Percentiles rank a stretch among this genome's conserved stretches.
Conservation (phyloP, 35 echinoderm and acorn worm genomes). For the Acanthaster planci region DNA sequence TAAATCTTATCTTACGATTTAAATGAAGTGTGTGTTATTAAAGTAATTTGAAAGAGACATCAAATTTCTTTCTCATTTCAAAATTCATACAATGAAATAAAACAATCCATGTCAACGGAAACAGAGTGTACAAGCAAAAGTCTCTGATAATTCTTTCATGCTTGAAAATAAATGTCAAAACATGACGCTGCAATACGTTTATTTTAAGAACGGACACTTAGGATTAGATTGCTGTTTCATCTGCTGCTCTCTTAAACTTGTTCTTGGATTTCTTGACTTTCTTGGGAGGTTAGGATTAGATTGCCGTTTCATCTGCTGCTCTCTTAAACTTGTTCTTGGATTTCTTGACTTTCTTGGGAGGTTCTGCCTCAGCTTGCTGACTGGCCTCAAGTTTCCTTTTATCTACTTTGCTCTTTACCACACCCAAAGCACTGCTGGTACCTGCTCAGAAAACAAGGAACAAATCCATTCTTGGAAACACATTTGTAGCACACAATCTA, state of each 20-base stretch:
- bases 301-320: background rate
- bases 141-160: no score
- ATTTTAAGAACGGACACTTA: no score
- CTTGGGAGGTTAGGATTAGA: background rate
- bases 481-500: no score
- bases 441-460: background rate
- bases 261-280: constrained; percentile 11
- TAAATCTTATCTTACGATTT: no score
- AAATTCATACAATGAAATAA: no score
- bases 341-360: constrained; percentile 5
- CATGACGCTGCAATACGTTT: no score
- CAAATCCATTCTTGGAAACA: background rate
- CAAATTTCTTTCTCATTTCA: no score
- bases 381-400: background rate
- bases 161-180: no score
- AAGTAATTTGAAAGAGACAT: no score
- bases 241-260: constrained; percentile 1
- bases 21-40: no score
- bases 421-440: background rate
- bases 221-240: background rate
- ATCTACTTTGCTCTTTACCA: background rate
- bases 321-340: constrained; percentile 8
- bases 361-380: background rate
- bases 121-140: no score
- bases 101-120: no score